Conservation (phyloP, 2,113 vertebrate genomes). For the Alosa alosa region DNA sequence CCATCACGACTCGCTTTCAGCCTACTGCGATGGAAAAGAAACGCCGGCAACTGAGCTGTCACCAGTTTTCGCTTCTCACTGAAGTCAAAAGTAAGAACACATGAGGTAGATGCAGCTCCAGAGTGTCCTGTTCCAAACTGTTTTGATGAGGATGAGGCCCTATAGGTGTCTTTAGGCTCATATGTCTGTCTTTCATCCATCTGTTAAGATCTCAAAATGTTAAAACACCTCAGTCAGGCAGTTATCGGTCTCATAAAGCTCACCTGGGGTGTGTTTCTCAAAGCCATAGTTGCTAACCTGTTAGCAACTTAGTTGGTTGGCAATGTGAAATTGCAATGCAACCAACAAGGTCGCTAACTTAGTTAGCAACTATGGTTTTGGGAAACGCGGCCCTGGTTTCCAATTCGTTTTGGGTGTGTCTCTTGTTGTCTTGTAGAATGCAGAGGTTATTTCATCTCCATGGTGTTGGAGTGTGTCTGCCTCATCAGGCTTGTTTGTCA, state of each 20-base stretch:
- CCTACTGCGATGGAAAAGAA: background rate
- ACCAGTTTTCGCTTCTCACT: background rate
- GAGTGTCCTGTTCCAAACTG: background rate
- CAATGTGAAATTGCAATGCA: too few relatives aligned
- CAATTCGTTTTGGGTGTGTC: background rate
- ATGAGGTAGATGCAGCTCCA: background rate
- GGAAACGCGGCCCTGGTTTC: background rate
- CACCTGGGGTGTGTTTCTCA: too few relatives aligned
- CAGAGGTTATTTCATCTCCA: background rate
- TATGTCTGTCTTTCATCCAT: too few relatives aligned
- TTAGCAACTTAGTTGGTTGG: too few relatives aligned
- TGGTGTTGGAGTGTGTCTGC: background rate
- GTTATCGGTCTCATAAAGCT: too few relatives aligned
- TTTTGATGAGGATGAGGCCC: background rate
- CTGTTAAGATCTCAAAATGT: too few relatives aligned
- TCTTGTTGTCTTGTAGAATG: background rate
- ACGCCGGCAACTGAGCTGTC: background rate
- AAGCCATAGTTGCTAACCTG: too few relatives aligned
- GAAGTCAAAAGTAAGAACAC: background rate
- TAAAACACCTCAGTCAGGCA: too few relatives aligned
- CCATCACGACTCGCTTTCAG: background rate
- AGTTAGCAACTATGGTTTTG: too few relatives aligned
- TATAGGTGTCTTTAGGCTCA: too few relatives aligned
- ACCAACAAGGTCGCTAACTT: too few relatives aligned
- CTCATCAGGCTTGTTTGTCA: background rate